Evolutionary conservation across 2,113 vertebrate genomes (phyloP).

Genomic region (Sinocyclocheilus grahami): DNA sequence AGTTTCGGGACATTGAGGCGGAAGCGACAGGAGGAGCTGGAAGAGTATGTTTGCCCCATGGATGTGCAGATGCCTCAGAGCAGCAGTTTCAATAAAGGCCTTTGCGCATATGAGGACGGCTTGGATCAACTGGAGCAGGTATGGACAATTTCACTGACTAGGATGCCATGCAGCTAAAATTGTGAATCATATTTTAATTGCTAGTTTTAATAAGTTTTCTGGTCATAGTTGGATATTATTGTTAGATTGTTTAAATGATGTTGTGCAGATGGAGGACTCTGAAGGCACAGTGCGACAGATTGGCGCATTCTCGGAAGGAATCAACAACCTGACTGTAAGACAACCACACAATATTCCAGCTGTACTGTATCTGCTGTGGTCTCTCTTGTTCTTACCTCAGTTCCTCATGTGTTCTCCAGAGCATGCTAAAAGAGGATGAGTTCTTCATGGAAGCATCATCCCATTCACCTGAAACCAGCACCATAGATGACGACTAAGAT

Average conservation of each 20-base stretch:
- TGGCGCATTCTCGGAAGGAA: slow-evolving; percentile 93
- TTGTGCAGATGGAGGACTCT: slow-evolving; percentile 91
- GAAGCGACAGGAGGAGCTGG: slow-evolving; percentile 88
- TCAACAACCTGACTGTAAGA: slow-evolving; percentile 96
- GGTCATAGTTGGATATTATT: background rate
- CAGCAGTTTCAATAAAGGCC: slow-evolving; percentile 77
- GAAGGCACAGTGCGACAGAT: slow-evolving; percentile 94
- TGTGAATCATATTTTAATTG: background rate
- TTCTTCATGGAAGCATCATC: slow-evolving; percentile 82
- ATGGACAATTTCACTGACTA: slow-evolving; percentile 12
- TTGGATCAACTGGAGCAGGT: slow-evolving; percentile 91
- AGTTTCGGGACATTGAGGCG: slow-evolving; percentile 90
- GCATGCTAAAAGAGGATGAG: slow-evolving; percentile 94
- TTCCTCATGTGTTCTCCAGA: slow-evolving; percentile 72
- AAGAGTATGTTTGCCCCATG: slow-evolving; percentile 94
- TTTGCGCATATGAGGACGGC: slow-evolving; percentile 77
- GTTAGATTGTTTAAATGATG: background rate
- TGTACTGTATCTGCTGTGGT: background rate
- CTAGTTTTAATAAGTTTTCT: background rate
- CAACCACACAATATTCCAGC: background rate
- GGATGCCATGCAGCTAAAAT: background rate
- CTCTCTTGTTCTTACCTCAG: background rate
- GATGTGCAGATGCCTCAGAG: slow-evolving; percentile 84
- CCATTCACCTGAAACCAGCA: slow-evolving; percentile 74
- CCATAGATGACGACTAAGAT: slow-evolving; percentile 72